Evolutionary conservation across 2,113 vertebrate genomes (phyloP).

Genomic region (Pachycephala philippinensis): DNA sequence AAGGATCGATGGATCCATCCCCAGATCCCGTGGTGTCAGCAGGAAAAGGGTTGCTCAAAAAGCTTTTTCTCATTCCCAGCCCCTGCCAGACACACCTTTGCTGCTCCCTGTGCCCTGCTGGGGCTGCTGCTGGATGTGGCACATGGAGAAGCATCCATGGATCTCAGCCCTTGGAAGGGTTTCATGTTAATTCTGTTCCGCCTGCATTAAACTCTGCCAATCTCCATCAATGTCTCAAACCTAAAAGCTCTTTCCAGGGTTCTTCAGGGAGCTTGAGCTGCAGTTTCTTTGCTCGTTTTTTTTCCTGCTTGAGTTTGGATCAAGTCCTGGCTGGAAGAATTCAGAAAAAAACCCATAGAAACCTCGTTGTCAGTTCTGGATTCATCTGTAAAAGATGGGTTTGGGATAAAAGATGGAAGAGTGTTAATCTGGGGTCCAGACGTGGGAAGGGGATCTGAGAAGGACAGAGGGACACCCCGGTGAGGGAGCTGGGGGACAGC

Average conservation of each 20-base stretch:
- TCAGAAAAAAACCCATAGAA: neutral
- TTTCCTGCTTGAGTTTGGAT: neutral
- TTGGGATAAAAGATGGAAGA: neutral
- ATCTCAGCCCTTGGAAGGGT: neutral
- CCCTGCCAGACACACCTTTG: neutral
- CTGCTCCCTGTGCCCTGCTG: neutral
- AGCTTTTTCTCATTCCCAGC: neutral
- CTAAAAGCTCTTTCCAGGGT: neutral
- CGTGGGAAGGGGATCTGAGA: neutral
- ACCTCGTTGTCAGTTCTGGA: neutral
- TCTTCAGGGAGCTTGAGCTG: neutral
- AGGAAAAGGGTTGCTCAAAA: neutral
- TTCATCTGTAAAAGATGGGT: neutral
- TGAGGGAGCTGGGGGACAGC: neutral
- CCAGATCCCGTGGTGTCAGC: neutral
- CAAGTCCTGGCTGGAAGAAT: neutral
- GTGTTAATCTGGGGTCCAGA: neutral
- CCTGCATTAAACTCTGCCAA: neutral
- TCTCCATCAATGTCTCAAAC: neutral
- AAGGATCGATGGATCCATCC: neutral
- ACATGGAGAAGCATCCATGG: neutral
- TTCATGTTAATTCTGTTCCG: neutral
- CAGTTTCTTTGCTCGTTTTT: neutral
- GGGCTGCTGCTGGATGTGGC: neutral
- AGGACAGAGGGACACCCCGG: neutral